A percentile compares a stretch with the other conserved stretches of the same genome.
These are phyloP conservation scores for Hycleus cichorii DNA, from an alignment of 1,140 invertebrate genomes.

Conservation along the genomic window DNA sequence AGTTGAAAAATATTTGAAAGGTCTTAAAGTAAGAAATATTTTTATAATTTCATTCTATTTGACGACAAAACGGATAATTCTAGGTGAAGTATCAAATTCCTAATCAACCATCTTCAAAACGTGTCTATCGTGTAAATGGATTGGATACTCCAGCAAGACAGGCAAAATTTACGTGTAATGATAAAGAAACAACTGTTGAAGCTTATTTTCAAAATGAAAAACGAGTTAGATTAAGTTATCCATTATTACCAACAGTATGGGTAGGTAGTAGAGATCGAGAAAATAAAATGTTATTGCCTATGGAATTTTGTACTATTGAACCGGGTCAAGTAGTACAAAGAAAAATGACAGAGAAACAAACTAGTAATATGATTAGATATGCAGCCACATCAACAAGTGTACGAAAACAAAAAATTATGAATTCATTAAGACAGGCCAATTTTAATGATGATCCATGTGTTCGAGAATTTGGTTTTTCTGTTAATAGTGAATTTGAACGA, in stretches of 20 bases:
- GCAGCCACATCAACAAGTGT: conserved; percentile 54
- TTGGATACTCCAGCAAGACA: conserved; percentile 36
- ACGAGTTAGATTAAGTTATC: conserved; percentile 45
- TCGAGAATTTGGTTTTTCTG: conserved; percentile 52
- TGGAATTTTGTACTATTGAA: conserved; percentile 54
- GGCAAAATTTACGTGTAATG: conserved; percentile 41
- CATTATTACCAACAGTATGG: conserved; percentile 53
- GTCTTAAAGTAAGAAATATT: not conserved
- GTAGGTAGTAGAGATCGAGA: conserved; percentile 47
- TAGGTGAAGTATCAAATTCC: conserved; percentile 43
- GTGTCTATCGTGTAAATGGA: conserved; percentile 48
- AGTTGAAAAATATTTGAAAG: not conserved
- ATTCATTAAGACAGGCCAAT: conserved; percentile 44
- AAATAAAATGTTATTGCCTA: conserved; percentile 47
- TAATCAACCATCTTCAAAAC: conserved; percentile 34
- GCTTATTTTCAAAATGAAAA: conserved; percentile 47
- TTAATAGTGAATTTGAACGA: conserved; percentile 47
- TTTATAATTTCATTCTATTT: not conserved
- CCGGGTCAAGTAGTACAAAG: conserved; percentile 50
- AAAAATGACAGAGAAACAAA: conserved; percentile 52
- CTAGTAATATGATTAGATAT: conserved; percentile 54
- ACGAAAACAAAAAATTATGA: conserved; percentile 56
- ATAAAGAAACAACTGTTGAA: conserved; percentile 40
- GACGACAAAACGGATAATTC: not conserved
- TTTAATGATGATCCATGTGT: conserved; percentile 46